A percentile compares a stretch with the other conserved stretches of the same genome.
phyloP scores from a whole-genome alignment of 1,140 invertebrate genomes.

The Euwallacea fornicatus region DNA sequence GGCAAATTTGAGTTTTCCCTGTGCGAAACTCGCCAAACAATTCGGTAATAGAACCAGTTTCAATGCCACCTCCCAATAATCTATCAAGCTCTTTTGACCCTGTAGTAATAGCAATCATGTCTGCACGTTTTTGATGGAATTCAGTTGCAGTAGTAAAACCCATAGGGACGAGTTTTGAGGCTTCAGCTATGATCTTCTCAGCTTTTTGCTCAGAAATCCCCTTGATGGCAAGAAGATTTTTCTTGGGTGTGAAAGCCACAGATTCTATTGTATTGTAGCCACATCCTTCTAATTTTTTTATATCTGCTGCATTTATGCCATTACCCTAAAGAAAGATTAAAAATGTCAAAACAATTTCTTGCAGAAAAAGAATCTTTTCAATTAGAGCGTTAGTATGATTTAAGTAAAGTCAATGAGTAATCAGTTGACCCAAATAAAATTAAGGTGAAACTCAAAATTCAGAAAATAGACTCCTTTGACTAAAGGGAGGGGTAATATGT shows the following conservation, averaged over 20 bases:
- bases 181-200: slow-evolving; percentile 92
- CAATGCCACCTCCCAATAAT: slow-evolving; percentile 93
- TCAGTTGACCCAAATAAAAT: no score
- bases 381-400: no score
- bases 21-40: slow-evolving; percentile 99
- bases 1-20: slow-evolving; percentile 97
- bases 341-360: no score
- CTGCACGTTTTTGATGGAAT: slow-evolving; percentile 89
- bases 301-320: slow-evolving; percentile 86
- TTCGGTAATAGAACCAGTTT: slow-evolving; percentile 99
- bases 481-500: no score
- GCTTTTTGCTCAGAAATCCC: slow-evolving; percentile 98
- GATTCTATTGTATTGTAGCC: slow-evolving; percentile 95
- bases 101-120: slow-evolving; percentile 88
- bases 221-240: slow-evolving; percentile 86
- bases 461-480: no score
- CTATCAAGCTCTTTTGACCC: slow-evolving; percentile 94
- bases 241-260: slow-evolving; percentile 93
- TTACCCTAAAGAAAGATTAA: slow-evolving; percentile 61
- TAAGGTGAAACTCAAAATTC: no score
- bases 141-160: slow-evolving; percentile 97
- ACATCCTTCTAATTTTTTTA: slow-evolving; percentile 92
- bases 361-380: no score
- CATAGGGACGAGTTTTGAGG: slow-evolving; percentile 92
- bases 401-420: no score